These are phyloP conservation scores for Pollachius pollachius DNA, from an alignment of 2,113 vertebrate species.

Conservation along the genomic window DNA sequence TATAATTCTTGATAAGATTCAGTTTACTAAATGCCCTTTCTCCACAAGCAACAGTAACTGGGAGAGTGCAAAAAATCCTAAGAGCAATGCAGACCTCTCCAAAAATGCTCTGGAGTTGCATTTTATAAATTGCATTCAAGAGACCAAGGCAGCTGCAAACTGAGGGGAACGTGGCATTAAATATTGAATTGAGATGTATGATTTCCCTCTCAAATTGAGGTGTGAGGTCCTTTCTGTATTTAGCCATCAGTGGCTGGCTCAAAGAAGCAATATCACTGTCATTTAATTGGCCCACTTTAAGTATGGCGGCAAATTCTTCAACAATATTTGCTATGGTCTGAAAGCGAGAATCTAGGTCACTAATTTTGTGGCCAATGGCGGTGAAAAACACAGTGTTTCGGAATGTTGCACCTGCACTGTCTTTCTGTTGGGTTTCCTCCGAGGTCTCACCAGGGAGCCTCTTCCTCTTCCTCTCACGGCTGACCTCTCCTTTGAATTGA, in stretches of 20 bases:
- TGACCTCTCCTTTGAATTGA: background rate
- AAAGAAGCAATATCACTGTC: conserved; percentile 1
- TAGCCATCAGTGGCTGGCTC: background rate
- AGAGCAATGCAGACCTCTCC: background rate
- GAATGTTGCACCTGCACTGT: too few species aligned
- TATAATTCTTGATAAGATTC: conserved; percentile 19
- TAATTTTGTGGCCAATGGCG: too few species aligned
- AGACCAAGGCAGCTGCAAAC: conserved; percentile 15
- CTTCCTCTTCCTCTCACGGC: conserved; percentile 17
- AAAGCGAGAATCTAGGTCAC: too few species aligned
- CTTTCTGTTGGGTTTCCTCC: too few species aligned
- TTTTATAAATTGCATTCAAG: conserved; percentile 20
- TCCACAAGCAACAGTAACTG: conserved; percentile 18
- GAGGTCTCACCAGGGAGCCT: too few species aligned
- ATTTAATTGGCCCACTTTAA: too few species aligned
- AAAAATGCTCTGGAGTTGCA: conserved; percentile 23
- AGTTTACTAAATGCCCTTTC: conserved; percentile 23
- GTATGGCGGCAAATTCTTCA: too few species aligned
- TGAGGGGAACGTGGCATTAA: conserved; percentile 17
- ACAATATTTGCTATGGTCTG: too few species aligned
- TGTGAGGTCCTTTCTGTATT: background rate
- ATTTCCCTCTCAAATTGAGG: conserved; percentile 11
- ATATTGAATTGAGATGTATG: conserved; percentile 16
- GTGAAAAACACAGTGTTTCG: too few species aligned
- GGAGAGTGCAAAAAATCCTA: conserved; percentile 8